Conservation (phyloP, 2,113 vertebrate genomes). For the Ornithorhynchus anatinus region DNA sequence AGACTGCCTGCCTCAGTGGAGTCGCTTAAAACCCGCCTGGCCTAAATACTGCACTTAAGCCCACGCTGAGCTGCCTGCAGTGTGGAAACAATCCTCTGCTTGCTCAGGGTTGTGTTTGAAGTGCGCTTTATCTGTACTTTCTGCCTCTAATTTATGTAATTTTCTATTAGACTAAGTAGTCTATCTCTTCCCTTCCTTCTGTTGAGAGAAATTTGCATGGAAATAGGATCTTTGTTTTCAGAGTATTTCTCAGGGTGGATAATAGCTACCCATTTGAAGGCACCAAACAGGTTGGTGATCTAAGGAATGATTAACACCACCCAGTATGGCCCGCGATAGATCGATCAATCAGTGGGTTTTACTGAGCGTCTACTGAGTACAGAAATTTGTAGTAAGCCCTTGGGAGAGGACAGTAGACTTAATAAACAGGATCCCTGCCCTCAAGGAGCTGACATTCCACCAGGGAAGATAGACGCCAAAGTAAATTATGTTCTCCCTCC, state of each 20-base stretch:
- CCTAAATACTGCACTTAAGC: not conserved
- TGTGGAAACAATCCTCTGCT: not conserved
- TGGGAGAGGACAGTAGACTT: too few species aligned
- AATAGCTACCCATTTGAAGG: too few species aligned
- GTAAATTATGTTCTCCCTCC: too few species aligned
- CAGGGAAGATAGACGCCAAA: too few species aligned
- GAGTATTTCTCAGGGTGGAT: slow-evolving; percentile 16
- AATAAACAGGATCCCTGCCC: too few species aligned
- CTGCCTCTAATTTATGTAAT: not conserved
- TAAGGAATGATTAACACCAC: too few species aligned
- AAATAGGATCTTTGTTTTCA: slow-evolving; percentile 37
- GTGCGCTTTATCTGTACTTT: not conserved
- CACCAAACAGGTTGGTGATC: too few species aligned
- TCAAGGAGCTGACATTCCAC: too few species aligned
- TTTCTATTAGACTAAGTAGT: slow-evolving; percentile 25
- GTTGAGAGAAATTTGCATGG: slow-evolving; percentile 50
- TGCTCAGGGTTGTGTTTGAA: slow-evolving; percentile 33
- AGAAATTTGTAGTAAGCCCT: too few species aligned
- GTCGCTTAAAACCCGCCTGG: not conserved
- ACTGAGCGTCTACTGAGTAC: too few species aligned
- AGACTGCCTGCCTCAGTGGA: not conserved
- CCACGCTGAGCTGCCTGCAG: not conserved
- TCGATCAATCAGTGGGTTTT: too few species aligned
- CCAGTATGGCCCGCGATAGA: too few species aligned
- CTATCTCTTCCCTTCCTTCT: slow-evolving; percentile 29